A percentile compares a stretch with the other conserved stretches of the same genome.
These are phyloP conservation scores for Stenolophus ochropezus DNA, from an alignment of 2,888 invertebrate species.

Conservation along the genomic window DNA sequence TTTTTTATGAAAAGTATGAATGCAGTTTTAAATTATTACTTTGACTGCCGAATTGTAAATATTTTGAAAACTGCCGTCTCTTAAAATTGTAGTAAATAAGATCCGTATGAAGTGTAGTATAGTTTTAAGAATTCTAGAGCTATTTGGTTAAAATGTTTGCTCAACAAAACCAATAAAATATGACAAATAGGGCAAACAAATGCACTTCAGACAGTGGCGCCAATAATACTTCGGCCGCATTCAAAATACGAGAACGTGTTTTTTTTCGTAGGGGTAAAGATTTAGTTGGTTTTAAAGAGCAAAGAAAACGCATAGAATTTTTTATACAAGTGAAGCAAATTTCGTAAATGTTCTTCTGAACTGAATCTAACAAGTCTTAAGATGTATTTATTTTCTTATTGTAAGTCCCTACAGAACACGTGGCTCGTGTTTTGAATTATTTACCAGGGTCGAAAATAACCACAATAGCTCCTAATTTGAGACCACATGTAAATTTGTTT, in stretches of 20 bases:
- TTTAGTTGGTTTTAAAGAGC: too few species aligned
- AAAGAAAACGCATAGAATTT: too few species aligned
- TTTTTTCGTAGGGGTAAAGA: too few species aligned
- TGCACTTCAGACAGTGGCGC: not conserved
- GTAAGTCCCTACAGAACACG: too few species aligned
- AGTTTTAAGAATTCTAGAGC: not conserved
- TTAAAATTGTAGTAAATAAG: not conserved
- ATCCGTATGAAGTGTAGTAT: conserved; percentile 14
- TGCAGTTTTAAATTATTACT: conserved; percentile 33
- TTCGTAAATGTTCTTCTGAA: too few species aligned
- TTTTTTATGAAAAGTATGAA: conserved; percentile 29
- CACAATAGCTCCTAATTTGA: not conserved
- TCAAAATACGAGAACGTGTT: too few species aligned
- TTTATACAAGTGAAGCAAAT: too few species aligned
- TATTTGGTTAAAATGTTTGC: not conserved
- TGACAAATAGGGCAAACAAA: not conserved
- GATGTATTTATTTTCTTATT: too few species aligned
- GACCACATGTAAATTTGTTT: not conserved
- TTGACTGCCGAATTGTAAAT: conserved; percentile 40
- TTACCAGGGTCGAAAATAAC: too few species aligned
- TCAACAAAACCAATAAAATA: not conserved
- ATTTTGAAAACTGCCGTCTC: conserved; percentile 22
- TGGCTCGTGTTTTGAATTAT: too few species aligned
- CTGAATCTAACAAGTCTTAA: too few species aligned
- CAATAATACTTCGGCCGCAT: too few species aligned